A percentile compares a stretch with the other conserved stretches of the same genome.
Conservation (phyloP, 2,888 invertebrate genomes). For the Leptinotarsa rubiginosa region DNA sequence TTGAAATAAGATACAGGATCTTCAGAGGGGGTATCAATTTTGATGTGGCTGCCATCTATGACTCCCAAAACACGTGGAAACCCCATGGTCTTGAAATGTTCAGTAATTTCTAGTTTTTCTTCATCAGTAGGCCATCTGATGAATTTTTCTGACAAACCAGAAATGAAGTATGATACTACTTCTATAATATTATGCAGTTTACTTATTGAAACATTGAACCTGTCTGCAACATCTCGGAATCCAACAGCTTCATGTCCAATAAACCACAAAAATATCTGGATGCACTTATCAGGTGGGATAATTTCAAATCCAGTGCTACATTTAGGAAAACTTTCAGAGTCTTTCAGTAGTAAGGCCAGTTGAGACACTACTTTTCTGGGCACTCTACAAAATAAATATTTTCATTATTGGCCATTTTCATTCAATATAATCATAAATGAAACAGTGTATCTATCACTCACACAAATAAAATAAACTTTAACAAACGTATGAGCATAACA, state of each 20-base stretch:
- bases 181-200: constrained; percentile 38
- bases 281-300: constrained; percentile 25
- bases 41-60: constrained; percentile 44
- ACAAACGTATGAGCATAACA: too few relatives aligned
- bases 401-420: too few relatives aligned
- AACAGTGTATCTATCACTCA: too few relatives aligned
- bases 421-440: too few relatives aligned
- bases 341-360: neutral
- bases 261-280: constrained; percentile 42
- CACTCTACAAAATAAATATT: too few relatives aligned
- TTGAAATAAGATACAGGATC: constrained; percentile 44
- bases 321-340: constrained; percentile 30
- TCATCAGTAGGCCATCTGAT: constrained; percentile 44
- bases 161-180: too few relatives aligned
- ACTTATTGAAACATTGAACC: constrained; percentile 45
- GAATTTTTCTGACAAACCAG: too few relatives aligned
- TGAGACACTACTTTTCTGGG: too few relatives aligned
- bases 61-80: constrained; percentile 38
- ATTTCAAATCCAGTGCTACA: constrained; percentile 30
- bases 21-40: constrained; percentile 38
- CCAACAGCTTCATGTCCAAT: constrained; percentile 44
- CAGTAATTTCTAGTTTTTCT: constrained; percentile 38
- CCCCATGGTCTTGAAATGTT: constrained; percentile 35
- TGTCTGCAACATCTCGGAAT: constrained; percentile 46
- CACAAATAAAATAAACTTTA: too few relatives aligned